These are phyloP conservation scores for Catostylus mosaicus DNA, from an alignment of 30 jellyfish, hydroid and myxozoan genomes.

Conservation along the genomic window DNA sequence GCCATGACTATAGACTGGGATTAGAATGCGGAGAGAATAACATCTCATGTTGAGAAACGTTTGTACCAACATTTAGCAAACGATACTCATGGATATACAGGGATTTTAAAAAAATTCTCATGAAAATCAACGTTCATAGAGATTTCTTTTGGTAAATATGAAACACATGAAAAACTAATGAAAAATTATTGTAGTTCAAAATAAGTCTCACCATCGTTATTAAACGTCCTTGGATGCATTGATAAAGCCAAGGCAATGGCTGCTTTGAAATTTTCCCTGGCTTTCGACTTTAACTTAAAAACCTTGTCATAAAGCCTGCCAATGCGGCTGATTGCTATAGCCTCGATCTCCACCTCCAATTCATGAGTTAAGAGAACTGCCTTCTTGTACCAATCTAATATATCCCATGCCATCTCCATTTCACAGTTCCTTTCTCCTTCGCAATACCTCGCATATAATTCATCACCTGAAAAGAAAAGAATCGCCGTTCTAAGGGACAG, in stretches of 20 bases:
- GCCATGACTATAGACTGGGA: no score
- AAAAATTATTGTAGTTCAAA: background rate
- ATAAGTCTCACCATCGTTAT: slow-evolving; percentile 30
- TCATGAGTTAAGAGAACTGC: slow-evolving; percentile 75
- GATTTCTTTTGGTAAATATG: no score
- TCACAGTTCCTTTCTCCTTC: background rate
- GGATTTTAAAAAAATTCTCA: no score
- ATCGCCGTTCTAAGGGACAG: no score
- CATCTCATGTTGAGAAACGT: no score
- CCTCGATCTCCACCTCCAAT: slow-evolving; percentile 71
- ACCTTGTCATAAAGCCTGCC: slow-evolving; percentile 61
- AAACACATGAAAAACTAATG: no score
- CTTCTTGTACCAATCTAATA: slow-evolving; percentile 67
- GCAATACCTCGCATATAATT: slow-evolving; percentile 11
- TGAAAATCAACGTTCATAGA: no score
- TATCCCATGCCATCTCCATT: slow-evolving; percentile 71
- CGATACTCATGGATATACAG: no score
- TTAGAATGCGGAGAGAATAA: no score
- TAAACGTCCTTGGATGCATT: slow-evolving; percentile 52
- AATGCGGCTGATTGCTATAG: slow-evolving; percentile 77
- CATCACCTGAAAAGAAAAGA: slow-evolving; percentile 44
- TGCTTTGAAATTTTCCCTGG: slow-evolving; percentile 48
- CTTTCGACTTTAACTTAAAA: slow-evolving; percentile 41
- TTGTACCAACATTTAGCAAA: no score
- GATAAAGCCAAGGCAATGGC: slow-evolving; percentile 67